phyloP scores from a whole-genome alignment of 2,113 vertebrate genomes.

The Cranoglanis bouderius region DNA sequence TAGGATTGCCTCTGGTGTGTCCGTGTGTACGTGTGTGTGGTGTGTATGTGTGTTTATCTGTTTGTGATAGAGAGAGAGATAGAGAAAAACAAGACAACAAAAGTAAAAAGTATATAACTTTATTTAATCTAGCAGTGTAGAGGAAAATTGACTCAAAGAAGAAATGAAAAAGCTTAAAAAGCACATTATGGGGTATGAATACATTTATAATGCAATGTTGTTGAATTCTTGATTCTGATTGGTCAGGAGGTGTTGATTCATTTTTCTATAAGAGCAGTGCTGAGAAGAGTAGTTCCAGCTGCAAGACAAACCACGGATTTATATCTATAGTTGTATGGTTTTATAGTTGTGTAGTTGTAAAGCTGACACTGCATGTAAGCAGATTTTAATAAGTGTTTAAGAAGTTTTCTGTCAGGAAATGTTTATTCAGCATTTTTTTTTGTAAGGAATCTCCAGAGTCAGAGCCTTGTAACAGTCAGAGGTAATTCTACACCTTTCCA shows the following conservation, averaged over 20 bases:
- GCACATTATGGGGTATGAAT: too few species aligned
- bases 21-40: conserved; percentile 17
- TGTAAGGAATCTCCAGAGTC: background rate
- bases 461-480: background rate
- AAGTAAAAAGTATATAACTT: background rate
- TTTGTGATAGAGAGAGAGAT: background rate
- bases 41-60: background rate
- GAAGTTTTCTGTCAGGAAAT: background rate
- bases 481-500: background rate
- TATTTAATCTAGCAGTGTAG: background rate
- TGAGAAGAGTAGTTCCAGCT: background rate
- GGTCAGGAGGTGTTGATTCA: background rate
- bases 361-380: too few species aligned
- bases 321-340: too few species aligned
- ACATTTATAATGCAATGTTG: fast-evolving
- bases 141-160: background rate
- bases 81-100: background rate
- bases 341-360: too few species aligned
- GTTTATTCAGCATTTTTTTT: too few species aligned
- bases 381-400: too few species aligned
- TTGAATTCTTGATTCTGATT: background rate
- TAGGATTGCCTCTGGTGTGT: conserved; percentile 1
- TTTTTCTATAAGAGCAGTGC: background rate
- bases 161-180: background rate
- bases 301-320: too few species aligned